Conservation (phyloP, 2,888 invertebrate species). For the Drosophila subsilvestris region DNA sequence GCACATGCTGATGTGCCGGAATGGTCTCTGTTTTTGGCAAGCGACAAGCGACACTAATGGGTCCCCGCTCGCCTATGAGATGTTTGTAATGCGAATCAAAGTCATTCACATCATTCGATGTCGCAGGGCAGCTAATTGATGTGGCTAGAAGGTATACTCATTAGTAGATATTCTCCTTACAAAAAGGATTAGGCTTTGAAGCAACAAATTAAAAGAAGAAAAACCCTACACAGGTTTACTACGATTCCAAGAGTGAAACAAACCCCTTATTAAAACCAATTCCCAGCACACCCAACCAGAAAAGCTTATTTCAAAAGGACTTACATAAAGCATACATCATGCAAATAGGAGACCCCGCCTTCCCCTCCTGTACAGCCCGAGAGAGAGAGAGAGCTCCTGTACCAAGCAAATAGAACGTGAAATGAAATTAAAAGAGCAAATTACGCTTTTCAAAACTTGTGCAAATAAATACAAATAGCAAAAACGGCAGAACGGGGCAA, state of each 20-base stretch:
- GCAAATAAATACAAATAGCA: slow-evolving; percentile 66
- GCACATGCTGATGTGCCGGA: neutral
- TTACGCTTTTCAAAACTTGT: slow-evolving; percentile 54
- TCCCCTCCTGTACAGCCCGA: neutral
- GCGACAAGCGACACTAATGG: neutral
- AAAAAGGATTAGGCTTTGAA: neutral
- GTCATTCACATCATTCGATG: neutral
- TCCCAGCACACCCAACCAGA: neutral
- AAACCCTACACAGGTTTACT: neutral
- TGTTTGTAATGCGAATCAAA: neutral
- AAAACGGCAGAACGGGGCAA: slow-evolving; percentile 5
- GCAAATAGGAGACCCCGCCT: slow-evolving; percentile 20
- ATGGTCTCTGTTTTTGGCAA: no score
- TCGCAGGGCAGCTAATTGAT: neutral
- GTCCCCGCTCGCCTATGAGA: neutral
- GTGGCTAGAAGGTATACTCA: neutral
- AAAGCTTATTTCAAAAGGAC: slow-evolving; percentile 12
- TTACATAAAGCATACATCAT: slow-evolving; percentile 23
- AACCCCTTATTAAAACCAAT: slow-evolving; percentile 8
- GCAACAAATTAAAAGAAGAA: neutral
- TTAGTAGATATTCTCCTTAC: neutral
- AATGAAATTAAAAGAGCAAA: slow-evolving; percentile 72
- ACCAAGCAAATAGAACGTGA: slow-evolving; percentile 56
- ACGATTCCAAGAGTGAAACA: neutral
- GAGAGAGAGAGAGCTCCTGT: neutral